These are phyloP conservation scores for Colaptes auratus DNA, from an alignment of 2,113 vertebrate species.

Conservation along the genomic window DNA sequence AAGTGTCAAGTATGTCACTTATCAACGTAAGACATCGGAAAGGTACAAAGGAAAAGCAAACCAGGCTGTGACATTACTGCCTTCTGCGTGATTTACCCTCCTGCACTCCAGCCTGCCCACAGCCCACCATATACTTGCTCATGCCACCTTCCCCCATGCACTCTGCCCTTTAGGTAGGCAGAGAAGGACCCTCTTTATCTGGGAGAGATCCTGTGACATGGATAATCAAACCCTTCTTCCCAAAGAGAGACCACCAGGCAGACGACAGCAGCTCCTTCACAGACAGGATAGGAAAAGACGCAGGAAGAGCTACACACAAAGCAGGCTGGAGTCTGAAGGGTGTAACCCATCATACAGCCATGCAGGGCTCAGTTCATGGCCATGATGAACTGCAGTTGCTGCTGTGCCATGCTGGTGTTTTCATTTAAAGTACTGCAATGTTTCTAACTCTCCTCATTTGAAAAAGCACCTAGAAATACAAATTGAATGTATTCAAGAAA, in stretches of 20 bases:
- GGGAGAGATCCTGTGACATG: not conserved
- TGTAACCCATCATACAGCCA: not conserved
- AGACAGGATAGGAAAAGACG: not conserved
- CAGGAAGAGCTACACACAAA: not conserved
- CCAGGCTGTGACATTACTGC: not conserved
- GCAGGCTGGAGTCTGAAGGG: not conserved
- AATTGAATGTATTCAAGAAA: not conserved
- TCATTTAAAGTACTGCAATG: not conserved
- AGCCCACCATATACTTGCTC: not conserved
- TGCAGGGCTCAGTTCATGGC: not conserved
- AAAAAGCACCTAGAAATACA: not conserved
- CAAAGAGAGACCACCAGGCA: not conserved
- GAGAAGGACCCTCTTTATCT: not conserved
- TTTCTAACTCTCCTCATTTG: not conserved
- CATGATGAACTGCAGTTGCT: not conserved
- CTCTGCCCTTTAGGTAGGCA: not conserved
- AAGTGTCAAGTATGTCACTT: not conserved
- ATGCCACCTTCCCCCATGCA: not conserved
- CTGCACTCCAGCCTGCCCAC: not conserved
- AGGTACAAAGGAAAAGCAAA: not conserved
- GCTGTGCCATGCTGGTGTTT: not conserved
- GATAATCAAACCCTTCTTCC: not conserved
- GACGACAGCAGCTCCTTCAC: not conserved
- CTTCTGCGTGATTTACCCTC: not conserved
- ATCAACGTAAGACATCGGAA: not conserved